These are phyloP conservation scores for Meandrina meandrites DNA, from an alignment of 92 coral and sea anemone genomes.

Conservation along the genomic window DNA sequence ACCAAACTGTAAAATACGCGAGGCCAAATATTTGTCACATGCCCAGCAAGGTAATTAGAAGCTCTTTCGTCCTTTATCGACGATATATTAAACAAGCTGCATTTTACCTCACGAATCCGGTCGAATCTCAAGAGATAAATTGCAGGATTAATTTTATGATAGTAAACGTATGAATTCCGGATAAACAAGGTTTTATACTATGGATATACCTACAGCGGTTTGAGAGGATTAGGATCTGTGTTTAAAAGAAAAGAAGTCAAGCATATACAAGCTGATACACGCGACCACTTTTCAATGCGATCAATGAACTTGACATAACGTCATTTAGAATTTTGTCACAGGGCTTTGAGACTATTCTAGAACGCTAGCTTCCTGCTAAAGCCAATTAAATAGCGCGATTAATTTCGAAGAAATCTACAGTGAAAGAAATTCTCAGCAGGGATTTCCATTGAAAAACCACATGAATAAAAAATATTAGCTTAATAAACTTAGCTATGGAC, in stretches of 20 bases:
- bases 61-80: background rate
- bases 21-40: conserved; percentile 12
- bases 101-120: background rate
- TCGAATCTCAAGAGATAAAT: background rate
- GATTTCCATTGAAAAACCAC: conserved; percentile 15
- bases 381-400: background rate
- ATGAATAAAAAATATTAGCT: background rate
- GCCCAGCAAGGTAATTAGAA: background rate
- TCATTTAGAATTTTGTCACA: background rate
- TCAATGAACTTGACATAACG: conserved; percentile 36
- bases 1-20: background rate
- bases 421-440: conserved; percentile 23
- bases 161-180: background rate
- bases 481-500: conserved; percentile 3
- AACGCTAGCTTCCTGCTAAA: background rate
- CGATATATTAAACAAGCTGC: background rate
- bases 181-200: background rate
- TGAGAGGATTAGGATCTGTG: background rate
- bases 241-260: conserved; percentile 20
- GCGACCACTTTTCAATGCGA: conserved; percentile 18
- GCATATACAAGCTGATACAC: conserved; percentile 18
- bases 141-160: background rate
- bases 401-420: background rate
- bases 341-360: background rate
- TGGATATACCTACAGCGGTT: background rate